Percentiles rank a stretch among this genome's conserved stretches.
Evolutionary conservation across 1,140 invertebrate genomes (phyloP).

Genomic region (Nasonia giraulti): DNA sequence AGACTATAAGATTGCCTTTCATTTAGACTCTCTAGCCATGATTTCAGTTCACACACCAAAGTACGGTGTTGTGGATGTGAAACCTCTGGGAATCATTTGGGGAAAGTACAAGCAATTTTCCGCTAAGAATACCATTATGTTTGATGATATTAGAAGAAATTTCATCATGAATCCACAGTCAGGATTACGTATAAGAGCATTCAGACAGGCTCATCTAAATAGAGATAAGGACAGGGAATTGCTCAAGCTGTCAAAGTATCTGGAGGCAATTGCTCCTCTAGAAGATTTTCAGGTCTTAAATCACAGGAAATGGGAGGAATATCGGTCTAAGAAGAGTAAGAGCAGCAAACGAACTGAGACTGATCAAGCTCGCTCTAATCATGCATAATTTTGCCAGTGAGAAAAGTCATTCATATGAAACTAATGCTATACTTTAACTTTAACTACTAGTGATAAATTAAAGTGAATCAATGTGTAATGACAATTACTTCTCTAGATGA

Average conservation of each 20-base stretch:
- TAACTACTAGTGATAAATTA: constrained; percentile 40
- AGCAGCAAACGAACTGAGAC: constrained; percentile 46
- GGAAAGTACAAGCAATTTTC: constrained; percentile 93
- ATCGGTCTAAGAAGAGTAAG: constrained; percentile 72
- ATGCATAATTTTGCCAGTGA: constrained; percentile 41
- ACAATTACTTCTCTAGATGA: constrained; percentile 4
- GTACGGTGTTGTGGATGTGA: constrained; percentile 94
- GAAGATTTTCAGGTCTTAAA: constrained; percentile 91
- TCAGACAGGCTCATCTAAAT: constrained; percentile 92
- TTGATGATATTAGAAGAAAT: constrained; percentile 97
- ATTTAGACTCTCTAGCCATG: constrained; percentile 94
- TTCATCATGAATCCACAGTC: constrained; percentile 98
- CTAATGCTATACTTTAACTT: constrained; percentile 47
- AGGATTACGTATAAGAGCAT: constrained; percentile 92
- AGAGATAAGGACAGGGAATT: constrained; percentile 90
- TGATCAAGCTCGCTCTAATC: constrained; percentile 33
- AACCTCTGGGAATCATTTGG: constrained; percentile 97
- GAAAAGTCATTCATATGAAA: constrained; percentile 31
- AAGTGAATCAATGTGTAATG: constrained; percentile 32
- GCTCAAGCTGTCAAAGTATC: constrained; percentile 87
- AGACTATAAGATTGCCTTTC: constrained; percentile 95
- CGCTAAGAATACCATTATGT: constrained; percentile 97
- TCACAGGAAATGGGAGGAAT: constrained; percentile 94
- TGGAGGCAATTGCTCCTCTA: constrained; percentile 87
- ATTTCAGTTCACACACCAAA: constrained; percentile 93